Evolutionary conservation across 2,888 invertebrate genomes (phyloP), one percentile per base, ranked within the genome.

Genomic region (Ennomos quercinarius): DNA sequence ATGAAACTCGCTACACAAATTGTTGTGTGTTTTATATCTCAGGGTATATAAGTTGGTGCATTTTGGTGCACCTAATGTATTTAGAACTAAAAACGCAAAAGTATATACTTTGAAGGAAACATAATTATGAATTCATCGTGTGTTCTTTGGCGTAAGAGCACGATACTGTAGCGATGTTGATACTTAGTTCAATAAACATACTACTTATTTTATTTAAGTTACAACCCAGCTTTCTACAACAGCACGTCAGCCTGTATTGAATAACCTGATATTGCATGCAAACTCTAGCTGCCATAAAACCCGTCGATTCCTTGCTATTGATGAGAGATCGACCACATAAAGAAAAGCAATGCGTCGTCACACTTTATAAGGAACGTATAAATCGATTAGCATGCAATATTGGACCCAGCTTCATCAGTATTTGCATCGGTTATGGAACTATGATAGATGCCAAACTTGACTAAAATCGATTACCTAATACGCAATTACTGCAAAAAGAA

Each of bases 211-310:
- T 27, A 27, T 3, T 27, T 27, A 6, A 6, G 27, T 27, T 4
- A 27, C 6, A 4, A 0, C 12, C n/a, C 35, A 52, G 9, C 55
- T 55, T 56, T 51, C 52, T 46, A 27, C 36, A 10, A 49, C 41
- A 42, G n/a, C 37, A 53, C 46, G 39, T 41, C 55, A 45, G 41
- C 57, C 64, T 57, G 54, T 64, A 57, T 67, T 46, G 43, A 52
- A 54, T 51, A 63, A 66, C 60, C 49, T 69, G 72, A 80, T 74
- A 77, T 68, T 71, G 72, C 77, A 85, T 84, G 81, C 83, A 84
- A 84, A 85, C 80, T 77, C 71, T 77, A 75, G 73, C 73, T 70
- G 70, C 76, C 79, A 80, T 83, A 82, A 80, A 79, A 71, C 73
- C 59, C 56, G 66, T 59, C 66, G 66, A 70, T 71, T 6, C 66